A percentile compares a stretch with the other conserved stretches of the same genome.
phyloP scores from a whole-genome alignment of 1,140 invertebrate species.

The Drosophila novamexicana region DNA sequence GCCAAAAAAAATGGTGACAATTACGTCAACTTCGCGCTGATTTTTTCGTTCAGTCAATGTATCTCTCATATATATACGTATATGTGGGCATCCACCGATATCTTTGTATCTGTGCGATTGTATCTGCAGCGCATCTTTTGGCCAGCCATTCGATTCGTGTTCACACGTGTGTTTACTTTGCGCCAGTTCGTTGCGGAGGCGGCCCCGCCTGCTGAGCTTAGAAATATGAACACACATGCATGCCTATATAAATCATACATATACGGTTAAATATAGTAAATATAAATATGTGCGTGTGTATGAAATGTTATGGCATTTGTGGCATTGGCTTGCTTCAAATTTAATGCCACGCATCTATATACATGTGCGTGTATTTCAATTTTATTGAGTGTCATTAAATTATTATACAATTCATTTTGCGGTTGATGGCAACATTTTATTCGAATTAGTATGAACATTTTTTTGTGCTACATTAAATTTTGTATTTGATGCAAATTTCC shows the following conservation, averaged over 20 bases:
- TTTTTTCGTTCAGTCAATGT: conserved; percentile 63
- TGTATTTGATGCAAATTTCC: conserved; percentile 1
- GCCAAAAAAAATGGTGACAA: conserved; percentile 68
- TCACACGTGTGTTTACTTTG: conserved; percentile 80
- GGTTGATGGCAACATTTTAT: conserved; percentile 30
- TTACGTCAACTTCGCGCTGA: conserved; percentile 79
- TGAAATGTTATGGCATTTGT: conserved; percentile 76
- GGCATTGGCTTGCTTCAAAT: conserved; percentile 60
- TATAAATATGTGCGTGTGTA: conserved; percentile 18
- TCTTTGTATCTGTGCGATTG: conserved; percentile 29
- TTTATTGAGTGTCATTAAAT: conserved; percentile 65
- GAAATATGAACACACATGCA: conserved; percentile 4
- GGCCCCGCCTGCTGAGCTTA: conserved; percentile 41
- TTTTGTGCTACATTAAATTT: conserved; percentile 7
- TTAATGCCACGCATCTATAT: conserved; percentile 26
- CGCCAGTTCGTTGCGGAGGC: conserved; percentile 51
- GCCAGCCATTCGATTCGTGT: conserved; percentile 69
- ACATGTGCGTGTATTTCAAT: conserved; percentile 29
- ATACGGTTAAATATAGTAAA: conserved; percentile 24
- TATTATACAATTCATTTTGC: conserved; percentile 61
- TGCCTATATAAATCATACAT: neutral
- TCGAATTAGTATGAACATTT: conserved; percentile 9
- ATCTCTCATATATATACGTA: conserved; percentile 5
- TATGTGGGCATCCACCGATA: neutral
- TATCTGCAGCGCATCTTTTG: conserved; percentile 72